These are phyloP conservation scores for Dromococcyx pavoninus DNA, from an alignment of 2,797 vertebrate genomes.

Conservation along the genomic window DNA sequence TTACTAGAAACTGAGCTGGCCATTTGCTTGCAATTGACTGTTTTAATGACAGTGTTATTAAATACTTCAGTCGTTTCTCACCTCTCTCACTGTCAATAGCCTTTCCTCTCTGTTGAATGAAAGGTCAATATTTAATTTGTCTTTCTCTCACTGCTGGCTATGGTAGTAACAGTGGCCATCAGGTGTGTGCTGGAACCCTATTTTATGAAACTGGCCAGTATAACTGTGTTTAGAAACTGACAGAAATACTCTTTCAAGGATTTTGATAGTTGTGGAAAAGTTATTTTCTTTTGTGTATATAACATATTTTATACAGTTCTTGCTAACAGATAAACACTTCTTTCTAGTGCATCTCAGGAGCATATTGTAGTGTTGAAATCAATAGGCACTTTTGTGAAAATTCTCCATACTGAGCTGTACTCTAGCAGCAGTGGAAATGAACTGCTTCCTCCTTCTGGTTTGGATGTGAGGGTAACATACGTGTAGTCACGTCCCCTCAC, in stretches of 20 bases:
- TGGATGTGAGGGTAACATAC: background rate
- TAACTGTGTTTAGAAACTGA: background rate
- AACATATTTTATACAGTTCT: background rate
- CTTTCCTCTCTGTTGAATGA: background rate
- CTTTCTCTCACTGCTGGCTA: background rate
- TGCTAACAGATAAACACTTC: background rate
- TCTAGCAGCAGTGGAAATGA: background rate
- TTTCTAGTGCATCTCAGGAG: conserved; percentile 11
- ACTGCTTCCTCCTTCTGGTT: background rate
- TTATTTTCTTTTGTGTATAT: background rate
- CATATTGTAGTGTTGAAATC: background rate
- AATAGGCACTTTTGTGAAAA: background rate
- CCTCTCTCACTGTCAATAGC: background rate
- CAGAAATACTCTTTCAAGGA: background rate
- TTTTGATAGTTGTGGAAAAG: background rate
- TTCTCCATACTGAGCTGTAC: background rate
- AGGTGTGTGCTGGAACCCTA: conserved; percentile 2
- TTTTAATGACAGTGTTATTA: background rate
- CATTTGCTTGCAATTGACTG: background rate
- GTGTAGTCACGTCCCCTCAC: background rate
- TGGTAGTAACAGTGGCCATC: conserved; percentile 1
- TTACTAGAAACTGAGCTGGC: background rate
- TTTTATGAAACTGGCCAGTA: background rate
- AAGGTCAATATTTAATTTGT: conserved; percentile 2
- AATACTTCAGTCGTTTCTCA: background rate